These are phyloP conservation scores for Himalopsyche anomala DNA, from an alignment of 2,888 invertebrate genomes.

Conservation along the genomic window DNA sequence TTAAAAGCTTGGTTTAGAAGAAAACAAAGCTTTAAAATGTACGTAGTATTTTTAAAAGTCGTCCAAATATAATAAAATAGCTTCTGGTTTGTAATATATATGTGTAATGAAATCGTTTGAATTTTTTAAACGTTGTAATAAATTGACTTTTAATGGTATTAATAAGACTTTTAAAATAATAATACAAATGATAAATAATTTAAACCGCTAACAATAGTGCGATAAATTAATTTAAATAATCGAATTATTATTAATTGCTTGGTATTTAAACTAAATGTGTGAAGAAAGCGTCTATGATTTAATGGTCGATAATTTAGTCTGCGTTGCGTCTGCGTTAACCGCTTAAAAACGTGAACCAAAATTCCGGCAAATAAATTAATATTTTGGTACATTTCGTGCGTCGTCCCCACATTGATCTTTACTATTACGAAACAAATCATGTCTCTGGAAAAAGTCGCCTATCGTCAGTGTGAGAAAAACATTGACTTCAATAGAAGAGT, in stretches of 20 bases:
- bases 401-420: neutral
- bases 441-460: neutral
- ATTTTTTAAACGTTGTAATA: too few species aligned
- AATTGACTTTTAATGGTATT: too few species aligned
- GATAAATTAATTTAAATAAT: slow-evolving; percentile 2
- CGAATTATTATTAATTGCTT: neutral
- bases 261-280: neutral
- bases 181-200: neutral
- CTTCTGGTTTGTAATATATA: too few species aligned
- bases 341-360: neutral
- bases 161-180: too few species aligned
- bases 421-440: slow-evolving; percentile 17
- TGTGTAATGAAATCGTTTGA: too few species aligned
- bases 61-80: too few species aligned
- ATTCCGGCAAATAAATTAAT: neutral
- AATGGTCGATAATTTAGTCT: slow-evolving; percentile 5
- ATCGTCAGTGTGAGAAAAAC: neutral
- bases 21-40: too few species aligned
- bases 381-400: neutral
- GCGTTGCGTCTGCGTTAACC: slow-evolving; percentile 3
- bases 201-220: neutral
- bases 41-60: too few species aligned
- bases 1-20: too few species aligned
- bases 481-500: neutral
- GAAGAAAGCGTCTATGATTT: neutral